These are phyloP conservation scores for Aphyosemion australe DNA, from an alignment of 2,113 vertebrate genomes.

Conservation along the genomic window DNA sequence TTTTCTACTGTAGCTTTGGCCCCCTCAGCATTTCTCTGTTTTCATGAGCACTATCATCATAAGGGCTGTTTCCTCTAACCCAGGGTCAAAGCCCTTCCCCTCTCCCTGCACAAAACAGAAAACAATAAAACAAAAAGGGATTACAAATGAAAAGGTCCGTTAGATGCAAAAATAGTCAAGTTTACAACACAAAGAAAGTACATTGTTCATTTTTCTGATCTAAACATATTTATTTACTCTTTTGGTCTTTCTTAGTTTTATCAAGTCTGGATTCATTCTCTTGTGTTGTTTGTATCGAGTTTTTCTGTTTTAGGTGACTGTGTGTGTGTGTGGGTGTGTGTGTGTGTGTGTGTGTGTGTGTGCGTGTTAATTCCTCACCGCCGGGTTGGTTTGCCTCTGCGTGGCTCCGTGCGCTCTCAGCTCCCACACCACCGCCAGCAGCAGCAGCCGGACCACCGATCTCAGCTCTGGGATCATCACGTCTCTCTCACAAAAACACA, in stretches of 20 bases:
- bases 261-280: no score
- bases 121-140: background rate
- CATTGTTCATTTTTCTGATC: no score
- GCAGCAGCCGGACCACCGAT: conserved; percentile 54
- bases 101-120: conserved; percentile 14
- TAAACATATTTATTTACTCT: no score
- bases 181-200: no score
- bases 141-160: background rate
- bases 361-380: conserved; percentile 59
- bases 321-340: no score
- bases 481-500: background rate
- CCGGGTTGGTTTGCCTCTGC: conserved; percentile 66
- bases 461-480: conserved; percentile 65
- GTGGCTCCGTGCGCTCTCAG: conserved; percentile 60
- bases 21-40: conserved; percentile 72
- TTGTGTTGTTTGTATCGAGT: no score
- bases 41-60: conserved; percentile 57
- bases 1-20: conserved; percentile 50
- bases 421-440: conserved; percentile 66
- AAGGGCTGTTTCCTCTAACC: conserved; percentile 65
- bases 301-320: no score
- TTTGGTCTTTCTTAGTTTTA: no score
- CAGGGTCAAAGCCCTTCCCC: conserved; percentile 55
- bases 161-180: no score
- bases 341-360: background rate